Base-by-base conservation (phyloP, 2,797 vertebrate species). In the Bovichtus variegatus region DNA sequence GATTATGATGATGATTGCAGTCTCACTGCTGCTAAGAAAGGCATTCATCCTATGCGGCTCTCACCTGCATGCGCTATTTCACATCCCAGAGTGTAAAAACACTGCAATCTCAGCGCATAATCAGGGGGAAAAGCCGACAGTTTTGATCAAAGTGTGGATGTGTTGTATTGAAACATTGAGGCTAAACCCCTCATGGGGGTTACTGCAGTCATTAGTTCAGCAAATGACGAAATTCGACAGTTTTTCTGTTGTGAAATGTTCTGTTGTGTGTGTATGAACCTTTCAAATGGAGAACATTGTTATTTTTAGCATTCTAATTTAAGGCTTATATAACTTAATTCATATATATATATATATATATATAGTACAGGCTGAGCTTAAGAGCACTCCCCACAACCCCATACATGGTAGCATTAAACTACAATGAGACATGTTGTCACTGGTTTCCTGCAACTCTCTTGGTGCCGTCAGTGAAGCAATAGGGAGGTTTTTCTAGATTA, bases 361-460 rank as follows among this genome's bases (percentile, higher is more conserved):
- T n/a, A n/a, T n/a, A 43, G 59, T 43, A 29, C 21, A 59, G 27
- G 16, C 78, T 13, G 41, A 55, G 21, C 36, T 61, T 36, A 40
- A 15, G 44, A 73, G 9, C 36, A 61, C 36, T 31, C 29, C 50
- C 58, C 12, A 58, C 50, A 38, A 23, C 34, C 23, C 18, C 38
- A 46, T 23, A 23, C 0, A 19, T 34, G 18, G 27, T 16, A 44
- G 21, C 68, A 66, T 44, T 43, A 55, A 65, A 66, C 3, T 5
- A 51, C 58, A 59, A 63, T 47, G 62, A 79, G 63, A 64, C 58
- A 16, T 27, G 71, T 34, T 51, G 73, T 63, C 40, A 49, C 53
- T 19, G 47, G 18, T 50, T 61, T 67, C 62, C 71, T 41, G 67
- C 43, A 67, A 57, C 58, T 62, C 34, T 50, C 49, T 49, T 15